Evolutionary conservation across 2,888 invertebrate species (phyloP).

Genomic region (Drosophila engyochracea): DNA sequence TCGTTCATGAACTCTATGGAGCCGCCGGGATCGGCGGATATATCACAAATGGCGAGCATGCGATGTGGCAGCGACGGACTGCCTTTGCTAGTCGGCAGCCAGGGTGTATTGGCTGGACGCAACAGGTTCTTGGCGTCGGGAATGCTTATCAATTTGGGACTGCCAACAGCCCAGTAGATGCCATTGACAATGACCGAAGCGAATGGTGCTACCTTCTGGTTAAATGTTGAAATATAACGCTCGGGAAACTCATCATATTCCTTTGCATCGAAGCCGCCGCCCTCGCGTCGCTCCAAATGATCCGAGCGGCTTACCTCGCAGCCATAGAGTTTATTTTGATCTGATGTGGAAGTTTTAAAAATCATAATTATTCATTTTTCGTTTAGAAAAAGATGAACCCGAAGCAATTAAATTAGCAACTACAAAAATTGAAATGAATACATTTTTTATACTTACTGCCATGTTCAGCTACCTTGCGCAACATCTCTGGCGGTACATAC

Average conservation of each 20-base stretch:
- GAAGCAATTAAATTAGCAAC: no score
- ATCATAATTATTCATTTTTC: no score
- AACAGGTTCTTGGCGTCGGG: constrained; percentile 98
- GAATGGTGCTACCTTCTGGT: constrained; percentile 98
- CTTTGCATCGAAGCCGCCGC: constrained; percentile 94
- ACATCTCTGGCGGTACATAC: constrained; percentile 97
- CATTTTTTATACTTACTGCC: constrained; percentile 89
- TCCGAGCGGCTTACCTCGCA: constrained; percentile 97
- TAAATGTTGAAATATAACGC: constrained; percentile 97
- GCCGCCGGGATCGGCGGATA: constrained; percentile 99
- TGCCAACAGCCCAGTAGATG: constrained; percentile 99
- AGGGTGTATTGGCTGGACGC: constrained; percentile 95
- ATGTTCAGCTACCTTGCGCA: constrained; percentile 97
- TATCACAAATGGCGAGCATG: constrained; percentile 98
- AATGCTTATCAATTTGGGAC: constrained; percentile 97
- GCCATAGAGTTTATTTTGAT: constrained; percentile 97
- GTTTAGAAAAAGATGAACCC: no score
- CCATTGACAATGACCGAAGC: constrained; percentile 99
- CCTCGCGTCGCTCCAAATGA: constrained; percentile 96
- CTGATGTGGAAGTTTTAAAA: constrained; percentile 85
- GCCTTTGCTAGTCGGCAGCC: constrained; percentile 95
- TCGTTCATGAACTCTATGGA: constrained; percentile 99
- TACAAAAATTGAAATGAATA: not conserved
- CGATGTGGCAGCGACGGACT: constrained; percentile 95
- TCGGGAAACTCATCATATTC: constrained; percentile 98